Conservation (phyloP, 2,797 vertebrate species). For the Phyllotis vaccarum region DNA sequence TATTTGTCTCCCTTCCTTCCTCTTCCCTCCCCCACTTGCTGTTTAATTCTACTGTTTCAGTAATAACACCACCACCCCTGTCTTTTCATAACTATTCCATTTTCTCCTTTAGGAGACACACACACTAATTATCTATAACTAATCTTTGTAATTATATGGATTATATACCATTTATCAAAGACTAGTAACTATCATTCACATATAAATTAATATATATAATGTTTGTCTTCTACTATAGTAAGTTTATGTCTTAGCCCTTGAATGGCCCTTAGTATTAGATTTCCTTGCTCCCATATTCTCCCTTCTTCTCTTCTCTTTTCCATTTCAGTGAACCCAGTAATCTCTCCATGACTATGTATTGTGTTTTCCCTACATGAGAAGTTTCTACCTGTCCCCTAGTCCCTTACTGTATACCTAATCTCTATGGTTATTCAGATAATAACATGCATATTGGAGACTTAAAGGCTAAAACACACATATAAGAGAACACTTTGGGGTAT, state of each 20-base stretch:
- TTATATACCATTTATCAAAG: background rate
- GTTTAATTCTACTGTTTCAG: background rate
- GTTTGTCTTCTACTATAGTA: background rate
- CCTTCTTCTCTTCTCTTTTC: too few relatives aligned
- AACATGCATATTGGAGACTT: background rate
- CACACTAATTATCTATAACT: background rate
- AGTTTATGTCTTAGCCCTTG: background rate
- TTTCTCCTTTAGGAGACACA: background rate
- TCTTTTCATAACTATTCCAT: background rate
- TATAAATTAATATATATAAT: background rate
- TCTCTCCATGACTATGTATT: background rate
- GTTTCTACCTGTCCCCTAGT: background rate
- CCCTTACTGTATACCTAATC: background rate
- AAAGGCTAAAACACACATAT: background rate
- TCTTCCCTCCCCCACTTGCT: background rate
- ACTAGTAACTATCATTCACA: background rate
- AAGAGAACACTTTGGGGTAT: background rate
- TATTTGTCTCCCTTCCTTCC: background rate
- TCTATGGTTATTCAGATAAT: background rate
- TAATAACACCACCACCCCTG: background rate
- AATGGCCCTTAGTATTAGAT: background rate
- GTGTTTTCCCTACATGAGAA: background rate
- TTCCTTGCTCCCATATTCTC: background rate
- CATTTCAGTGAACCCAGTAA: background rate
- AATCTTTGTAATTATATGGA: background rate